Base-by-base conservation (phyloP, 1,140 invertebrate genomes). In the Drosophila ohnishii region DNA sequence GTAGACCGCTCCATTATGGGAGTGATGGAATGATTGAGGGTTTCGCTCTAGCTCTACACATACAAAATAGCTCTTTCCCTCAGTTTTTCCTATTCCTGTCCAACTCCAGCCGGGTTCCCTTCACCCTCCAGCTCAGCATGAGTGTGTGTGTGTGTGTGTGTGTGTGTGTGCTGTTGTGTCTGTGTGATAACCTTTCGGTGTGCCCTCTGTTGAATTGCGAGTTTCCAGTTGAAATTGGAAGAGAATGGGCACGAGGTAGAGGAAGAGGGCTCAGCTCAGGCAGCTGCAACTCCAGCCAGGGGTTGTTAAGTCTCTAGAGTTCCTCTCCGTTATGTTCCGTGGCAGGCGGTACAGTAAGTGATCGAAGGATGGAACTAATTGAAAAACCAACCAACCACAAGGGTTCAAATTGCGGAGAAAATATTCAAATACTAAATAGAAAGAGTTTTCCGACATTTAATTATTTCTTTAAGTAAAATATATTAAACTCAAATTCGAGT, bases 201-300 rank as follows among this genome's bases (percentile, higher is more conserved):
- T 75, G 72, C 72, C 61, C 61, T 56, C 75, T 30, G 48, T 57
- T 56, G 72, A 44, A 14, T 61, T 37, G 51, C 71, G 51, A 55
- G 70, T 74, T 69, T 69, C 60, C 65, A 66, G 61, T 66, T 34
- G 62, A 69, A 69, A 66, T 66, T 75, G 63, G 47, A 57, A 44
- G 55, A 42, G 32, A 61, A 61, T 57, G 61, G 61, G 40, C 9
- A 48, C 40, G 56, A 19, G 59, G 63, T 45, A 51, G 51, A 50
- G 59, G 59, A 55, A 59, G 56, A 45, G 44, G 62, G 56, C 30
- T 56, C 58, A 51, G 40, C 34, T 22, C 37, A 69, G 81, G 82
- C 80, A 85, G 82, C 82, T 85, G 82, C 82, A 78, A 71, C 61
- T 75, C 83, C 83, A 44, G 59, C 78, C 83, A 51, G 59, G 81